These are phyloP conservation scores for Parazoanthus darwini DNA, from an alignment of 92 coral and sea anemone species.

Conservation along the genomic window DNA sequence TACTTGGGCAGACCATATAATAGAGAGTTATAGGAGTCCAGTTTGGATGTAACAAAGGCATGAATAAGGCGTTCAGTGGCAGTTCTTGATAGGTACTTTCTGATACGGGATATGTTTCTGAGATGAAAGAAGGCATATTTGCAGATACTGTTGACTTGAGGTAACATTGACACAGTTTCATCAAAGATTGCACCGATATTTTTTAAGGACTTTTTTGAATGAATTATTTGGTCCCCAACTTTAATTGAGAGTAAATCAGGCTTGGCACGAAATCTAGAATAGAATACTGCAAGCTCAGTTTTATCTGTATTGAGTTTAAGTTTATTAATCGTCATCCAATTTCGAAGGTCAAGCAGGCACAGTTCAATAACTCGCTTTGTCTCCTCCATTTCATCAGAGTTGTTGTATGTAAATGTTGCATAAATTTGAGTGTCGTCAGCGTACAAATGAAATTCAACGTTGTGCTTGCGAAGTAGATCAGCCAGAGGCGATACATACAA, in stretches of 20 bases:
- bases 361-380: constrained; percentile 41
- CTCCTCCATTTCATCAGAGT: constrained; percentile 18
- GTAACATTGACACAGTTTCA: constrained; percentile 33
- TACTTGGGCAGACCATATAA: constrained; percentile 49
- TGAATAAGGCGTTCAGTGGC: constrained; percentile 47
- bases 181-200: constrained; percentile 40
- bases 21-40: constrained; percentile 45
- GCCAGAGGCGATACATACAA: constrained; percentile 31
- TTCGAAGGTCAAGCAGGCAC: constrained; percentile 34
- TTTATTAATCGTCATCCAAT: constrained; percentile 29
- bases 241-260: constrained; percentile 26
- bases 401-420: constrained; percentile 31
- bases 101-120: constrained; percentile 44
- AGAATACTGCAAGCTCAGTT: constrained; percentile 34
- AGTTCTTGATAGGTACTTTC: constrained; percentile 42
- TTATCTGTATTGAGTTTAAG: constrained; percentile 39
- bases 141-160: constrained; percentile 49
- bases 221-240: constrained; percentile 24
- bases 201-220: constrained; percentile 3
- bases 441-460: constrained; percentile 33
- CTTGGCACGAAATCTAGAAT: constrained; percentile 29
- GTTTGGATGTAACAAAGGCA: constrained; percentile 46
- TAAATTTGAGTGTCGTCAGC: constrained; percentile 46
- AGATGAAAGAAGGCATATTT: constrained; percentile 53
- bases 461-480: constrained; percentile 29